Base-by-base conservation (phyloP, 1,140 invertebrate genomes). In the Solen grandis region DNA sequence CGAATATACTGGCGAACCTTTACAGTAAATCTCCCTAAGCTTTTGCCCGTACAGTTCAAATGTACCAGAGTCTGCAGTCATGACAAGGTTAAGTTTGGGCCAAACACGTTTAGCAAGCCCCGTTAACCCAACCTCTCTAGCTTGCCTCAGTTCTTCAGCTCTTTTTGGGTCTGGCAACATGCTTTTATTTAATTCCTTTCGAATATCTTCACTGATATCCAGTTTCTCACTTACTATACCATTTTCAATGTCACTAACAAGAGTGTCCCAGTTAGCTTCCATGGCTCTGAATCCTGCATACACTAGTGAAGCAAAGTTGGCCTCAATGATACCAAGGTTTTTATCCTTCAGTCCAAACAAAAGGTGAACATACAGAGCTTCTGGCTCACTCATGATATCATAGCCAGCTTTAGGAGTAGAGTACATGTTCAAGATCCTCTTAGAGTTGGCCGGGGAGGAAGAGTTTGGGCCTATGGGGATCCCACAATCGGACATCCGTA, bases 271-370 rank as follows among this genome's bases (percentile, higher is more conserved):
- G 29, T 89, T 69, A 10, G 54, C 31, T 65, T 90, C 89, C 14
- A 92, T 59, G 4, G 86, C 78, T 31, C 70, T 63, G 59, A 92
- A 88, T 19, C 88, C 86, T 33, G 88, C 84, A 79, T 90, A 89
- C 0, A 92, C 77, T 19, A 91, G 79, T 29, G 91, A 91, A 16
- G 90, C 84, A 84, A 92, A 92, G 69, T 92, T 92, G 0, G 90
- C 91, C 65, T 92, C 91, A 13, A 92, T 81, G 81, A 88, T 88
- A 14, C 91, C 91, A 13, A 92, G 57, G 60, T 91, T 85, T 33
- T 69, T 85, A 63, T 92, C 90, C 63, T 84, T 86, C 31, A 92
- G 60, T 31, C 85, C 90, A 87, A 92, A 92, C 52, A 92, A 68
- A 16, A 92, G 81, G 79, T 92, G 90, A 13, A 92, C 46, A 81